Conservation (phyloP, 92 coral and sea anemone genomes). For the Pocillopora grandis region DNA sequence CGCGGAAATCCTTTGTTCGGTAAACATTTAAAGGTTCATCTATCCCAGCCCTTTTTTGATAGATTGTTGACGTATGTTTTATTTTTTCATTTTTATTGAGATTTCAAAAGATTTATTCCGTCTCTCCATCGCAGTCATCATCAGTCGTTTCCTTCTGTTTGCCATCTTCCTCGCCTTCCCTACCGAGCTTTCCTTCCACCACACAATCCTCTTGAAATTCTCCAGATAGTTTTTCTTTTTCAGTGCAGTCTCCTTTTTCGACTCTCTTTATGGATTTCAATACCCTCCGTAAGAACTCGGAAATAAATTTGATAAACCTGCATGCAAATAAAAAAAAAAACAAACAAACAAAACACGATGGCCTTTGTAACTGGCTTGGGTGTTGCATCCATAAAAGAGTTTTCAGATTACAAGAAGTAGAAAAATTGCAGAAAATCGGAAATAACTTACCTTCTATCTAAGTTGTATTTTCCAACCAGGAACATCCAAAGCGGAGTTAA, state of each 20-base stretch:
- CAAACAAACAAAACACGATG: background rate
- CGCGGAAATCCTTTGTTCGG: too few relatives aligned
- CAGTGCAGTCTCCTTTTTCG: background rate
- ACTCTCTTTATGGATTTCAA: background rate
- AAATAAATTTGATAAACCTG: background rate
- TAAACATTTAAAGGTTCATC: too few relatives aligned
- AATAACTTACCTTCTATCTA: conserved; percentile 14
- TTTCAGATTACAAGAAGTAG: background rate
- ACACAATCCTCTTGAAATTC: background rate
- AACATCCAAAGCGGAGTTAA: conserved; percentile 30
- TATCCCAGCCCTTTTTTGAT: too few relatives aligned
- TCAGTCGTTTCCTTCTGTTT: background rate
- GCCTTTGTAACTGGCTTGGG: background rate
- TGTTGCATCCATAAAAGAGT: background rate
- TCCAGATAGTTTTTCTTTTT: background rate
- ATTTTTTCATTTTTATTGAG: too few relatives aligned
- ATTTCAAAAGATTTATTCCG: too few relatives aligned
- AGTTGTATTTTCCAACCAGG: conserved; percentile 30
- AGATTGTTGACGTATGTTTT: too few relatives aligned
- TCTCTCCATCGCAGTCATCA: too few relatives aligned
- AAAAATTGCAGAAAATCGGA: background rate
- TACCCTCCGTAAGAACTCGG: background rate
- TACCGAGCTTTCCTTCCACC: background rate
- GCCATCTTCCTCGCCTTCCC: background rate
- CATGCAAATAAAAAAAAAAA: background rate